phyloP scores from a whole-genome alignment of 2,113 vertebrate genomes.

The Xenopus borealis region DNA sequence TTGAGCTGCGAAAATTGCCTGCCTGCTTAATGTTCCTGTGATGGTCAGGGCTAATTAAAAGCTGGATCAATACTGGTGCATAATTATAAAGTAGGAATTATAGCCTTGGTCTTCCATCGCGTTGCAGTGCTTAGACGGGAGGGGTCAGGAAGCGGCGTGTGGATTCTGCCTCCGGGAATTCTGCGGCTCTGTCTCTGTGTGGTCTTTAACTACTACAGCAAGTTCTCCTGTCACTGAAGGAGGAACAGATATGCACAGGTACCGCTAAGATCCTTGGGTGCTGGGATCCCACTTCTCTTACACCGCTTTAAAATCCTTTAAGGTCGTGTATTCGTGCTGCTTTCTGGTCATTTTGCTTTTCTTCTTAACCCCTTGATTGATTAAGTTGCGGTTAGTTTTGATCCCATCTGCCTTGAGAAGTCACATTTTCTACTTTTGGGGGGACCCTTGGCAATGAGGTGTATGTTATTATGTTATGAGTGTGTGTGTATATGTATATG shows the following conservation, averaged over 20 bases:
- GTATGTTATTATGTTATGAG: no score
- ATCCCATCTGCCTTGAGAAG: no score
- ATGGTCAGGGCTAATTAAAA: slow-evolving; percentile 27
- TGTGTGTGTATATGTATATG: no score
- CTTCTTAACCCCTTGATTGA: no score
- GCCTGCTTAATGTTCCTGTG: slow-evolving; percentile 1
- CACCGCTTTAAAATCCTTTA: no score
- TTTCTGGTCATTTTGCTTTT: no score
- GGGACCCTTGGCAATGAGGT: no score
- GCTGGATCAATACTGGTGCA: slow-evolving; percentile 11
- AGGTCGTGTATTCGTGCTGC: no score
- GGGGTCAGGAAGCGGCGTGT: neutral
- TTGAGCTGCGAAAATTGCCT: neutral
- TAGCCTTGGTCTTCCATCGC: neutral
- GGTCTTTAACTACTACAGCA: neutral
- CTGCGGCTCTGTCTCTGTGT: neutral
- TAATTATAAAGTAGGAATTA: slow-evolving; percentile 26
- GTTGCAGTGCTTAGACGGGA: neutral
- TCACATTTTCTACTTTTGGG: no score
- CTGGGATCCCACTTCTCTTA: no score
- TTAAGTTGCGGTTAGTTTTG: no score
- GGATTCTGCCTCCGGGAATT: neutral
- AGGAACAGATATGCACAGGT: neutral
- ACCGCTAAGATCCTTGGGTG: neutral
- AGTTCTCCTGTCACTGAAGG: no score